Conservation (phyloP, 2,113 vertebrate species). For the Sturnus vulgaris region DNA sequence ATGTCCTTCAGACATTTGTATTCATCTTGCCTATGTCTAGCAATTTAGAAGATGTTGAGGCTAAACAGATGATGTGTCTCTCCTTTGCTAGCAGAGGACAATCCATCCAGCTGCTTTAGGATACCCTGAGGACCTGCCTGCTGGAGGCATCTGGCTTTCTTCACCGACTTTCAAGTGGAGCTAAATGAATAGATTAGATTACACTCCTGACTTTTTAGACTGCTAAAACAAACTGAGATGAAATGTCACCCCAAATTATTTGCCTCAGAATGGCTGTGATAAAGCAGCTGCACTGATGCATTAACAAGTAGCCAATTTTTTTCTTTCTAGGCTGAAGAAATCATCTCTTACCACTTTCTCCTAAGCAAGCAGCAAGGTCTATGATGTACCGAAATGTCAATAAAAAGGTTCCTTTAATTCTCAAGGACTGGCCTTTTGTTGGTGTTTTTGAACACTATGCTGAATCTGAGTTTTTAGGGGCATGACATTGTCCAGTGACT, state of each 20-base stretch:
- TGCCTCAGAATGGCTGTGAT: background rate
- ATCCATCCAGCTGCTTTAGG: background rate
- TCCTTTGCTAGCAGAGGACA: background rate
- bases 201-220: background rate
- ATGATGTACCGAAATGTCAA: background rate
- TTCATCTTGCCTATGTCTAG: background rate
- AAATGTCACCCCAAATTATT: constrained; percentile 12
- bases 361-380: background rate
- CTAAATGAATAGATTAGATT: constrained; percentile 8
- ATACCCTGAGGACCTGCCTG: background rate
- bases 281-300: background rate
- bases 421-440: background rate
- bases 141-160: background rate
- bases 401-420: background rate
- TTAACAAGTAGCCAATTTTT: background rate
- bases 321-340: background rate
- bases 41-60: background rate
- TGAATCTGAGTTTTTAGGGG: background rate
- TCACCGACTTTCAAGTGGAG: background rate
- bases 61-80: background rate
- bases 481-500: background rate
- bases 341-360: background rate
- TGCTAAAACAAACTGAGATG: background rate
- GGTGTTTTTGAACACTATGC: background rate
- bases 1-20: background rate